Conservation (phyloP, 2,797 vertebrate species). For the Malurus splendens region DNA sequence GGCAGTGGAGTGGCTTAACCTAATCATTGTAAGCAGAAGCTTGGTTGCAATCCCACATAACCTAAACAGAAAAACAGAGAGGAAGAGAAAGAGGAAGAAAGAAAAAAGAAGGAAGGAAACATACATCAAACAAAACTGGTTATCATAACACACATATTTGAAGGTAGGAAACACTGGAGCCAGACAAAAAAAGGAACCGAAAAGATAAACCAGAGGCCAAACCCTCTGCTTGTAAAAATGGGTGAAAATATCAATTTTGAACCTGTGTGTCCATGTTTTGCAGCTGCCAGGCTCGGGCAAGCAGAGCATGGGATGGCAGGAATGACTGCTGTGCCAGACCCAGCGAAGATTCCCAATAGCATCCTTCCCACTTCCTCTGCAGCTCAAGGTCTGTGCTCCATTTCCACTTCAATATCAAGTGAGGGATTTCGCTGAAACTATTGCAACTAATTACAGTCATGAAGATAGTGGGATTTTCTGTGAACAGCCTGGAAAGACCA, state of each 20-base stretch:
- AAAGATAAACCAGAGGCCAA: not conserved
- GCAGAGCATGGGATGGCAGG: not conserved
- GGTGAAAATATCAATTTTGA: not conserved
- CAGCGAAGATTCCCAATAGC: not conserved
- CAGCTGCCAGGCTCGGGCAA: not conserved
- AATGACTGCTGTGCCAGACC: not conserved
- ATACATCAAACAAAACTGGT: not conserved
- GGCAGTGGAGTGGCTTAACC: not conserved
- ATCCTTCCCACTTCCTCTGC: not conserved
- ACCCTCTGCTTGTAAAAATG: not conserved
- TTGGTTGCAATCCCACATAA: not conserved
- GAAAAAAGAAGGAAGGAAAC: not conserved
- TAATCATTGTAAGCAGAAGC: not conserved
- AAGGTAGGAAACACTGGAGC: not conserved
- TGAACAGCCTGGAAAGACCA: conserved; percentile 24
- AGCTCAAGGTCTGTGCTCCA: not conserved
- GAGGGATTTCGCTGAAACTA: not conserved
- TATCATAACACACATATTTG: not conserved
- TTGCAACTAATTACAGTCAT: not conserved
- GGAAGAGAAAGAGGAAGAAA: not conserved
- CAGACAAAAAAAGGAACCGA: not conserved
- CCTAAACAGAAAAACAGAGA: not conserved
- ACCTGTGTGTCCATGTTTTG: not conserved
- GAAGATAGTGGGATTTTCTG: not conserved
- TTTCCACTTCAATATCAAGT: not conserved